Percentiles rank a stretch among this genome's conserved stretches.
Conservation (phyloP, 2,888 invertebrate genomes). For the Sphaeridia pumilis region DNA sequence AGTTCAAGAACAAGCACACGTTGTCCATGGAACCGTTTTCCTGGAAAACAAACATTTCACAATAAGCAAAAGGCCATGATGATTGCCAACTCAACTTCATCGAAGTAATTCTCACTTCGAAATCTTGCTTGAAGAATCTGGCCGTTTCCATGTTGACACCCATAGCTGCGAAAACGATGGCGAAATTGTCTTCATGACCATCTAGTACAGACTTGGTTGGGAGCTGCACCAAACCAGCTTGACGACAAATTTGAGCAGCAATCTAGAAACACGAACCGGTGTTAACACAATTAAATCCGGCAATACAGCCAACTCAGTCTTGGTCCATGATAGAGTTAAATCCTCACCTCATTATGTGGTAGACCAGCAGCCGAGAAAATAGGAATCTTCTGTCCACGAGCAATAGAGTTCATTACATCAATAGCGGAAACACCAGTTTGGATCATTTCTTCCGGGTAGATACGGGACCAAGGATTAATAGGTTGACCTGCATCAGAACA, state of each 20-base stretch:
- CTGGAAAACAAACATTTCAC: too few relatives aligned
- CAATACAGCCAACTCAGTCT: too few relatives aligned
- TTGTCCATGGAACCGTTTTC: slow-evolving; percentile 97
- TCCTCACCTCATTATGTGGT: slow-evolving; percentile 85
- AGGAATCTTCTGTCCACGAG: slow-evolving; percentile 98
- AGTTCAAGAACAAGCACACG: slow-evolving; percentile 96
- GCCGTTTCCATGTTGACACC: slow-evolving; percentile 99
- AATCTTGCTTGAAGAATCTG: slow-evolving; percentile 98
- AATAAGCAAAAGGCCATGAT: too few relatives aligned
- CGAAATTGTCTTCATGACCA: slow-evolving; percentile 96
- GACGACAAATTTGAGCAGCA: slow-evolving; percentile 99
- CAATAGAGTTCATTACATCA: slow-evolving; percentile 99
- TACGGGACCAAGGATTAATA: slow-evolving; percentile 99
- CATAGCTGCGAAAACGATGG: slow-evolving; percentile 99
- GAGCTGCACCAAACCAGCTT: slow-evolving; percentile 91
- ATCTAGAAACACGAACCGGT: slow-evolving; percentile 52
- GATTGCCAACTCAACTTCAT: neutral
- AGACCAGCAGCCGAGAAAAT: slow-evolving; percentile 99
- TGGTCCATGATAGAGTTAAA: too few relatives aligned
- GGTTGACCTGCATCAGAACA: slow-evolving; percentile 59
- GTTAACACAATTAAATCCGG: too few relatives aligned
- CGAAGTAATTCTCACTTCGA: slow-evolving; percentile 48
- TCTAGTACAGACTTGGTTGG: slow-evolving; percentile 86
- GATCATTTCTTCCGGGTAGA: slow-evolving; percentile 99
- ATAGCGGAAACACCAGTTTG: slow-evolving; percentile 98